Percentiles rank a stretch among this genome's conserved stretches.
Evolutionary conservation across 2,888 invertebrate genomes (phyloP).

Genomic region (Pachycephus smyrnensis): DNA sequence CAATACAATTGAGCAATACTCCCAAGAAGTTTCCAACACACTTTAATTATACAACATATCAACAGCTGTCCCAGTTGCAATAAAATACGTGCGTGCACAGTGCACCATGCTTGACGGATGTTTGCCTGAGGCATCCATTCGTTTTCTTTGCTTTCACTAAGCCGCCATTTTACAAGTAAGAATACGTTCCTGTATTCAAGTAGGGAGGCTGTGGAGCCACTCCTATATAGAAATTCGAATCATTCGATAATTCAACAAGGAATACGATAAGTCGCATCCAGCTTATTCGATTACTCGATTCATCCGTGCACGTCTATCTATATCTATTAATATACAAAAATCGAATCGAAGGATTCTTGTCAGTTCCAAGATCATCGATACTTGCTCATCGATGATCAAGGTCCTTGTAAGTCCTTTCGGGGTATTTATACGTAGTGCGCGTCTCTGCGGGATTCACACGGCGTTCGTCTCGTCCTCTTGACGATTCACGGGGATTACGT

Average conservation of each 20-base stretch:
- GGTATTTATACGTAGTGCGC: slow-evolving; percentile 39
- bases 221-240: background rate
- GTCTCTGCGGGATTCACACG: slow-evolving; percentile 19
- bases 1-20: background rate
- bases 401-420: slow-evolving; percentile 40
- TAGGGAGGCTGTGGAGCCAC: background rate
- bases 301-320: background rate
- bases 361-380: slow-evolving; percentile 9
- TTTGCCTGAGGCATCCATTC: background rate
- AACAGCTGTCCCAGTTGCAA: background rate
- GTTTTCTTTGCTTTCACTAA: background rate
- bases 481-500: slow-evolving; percentile 32
- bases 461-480: slow-evolving; percentile 31
- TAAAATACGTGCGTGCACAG: background rate
- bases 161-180: background rate
- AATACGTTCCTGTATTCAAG: background rate
- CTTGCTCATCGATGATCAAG: slow-evolving; percentile 43
- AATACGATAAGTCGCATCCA: background rate
- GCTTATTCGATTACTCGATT: background rate
- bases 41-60: background rate
- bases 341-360: background rate
- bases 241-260: background rate
- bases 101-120: background rate
- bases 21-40: background rate
- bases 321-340: background rate